Conservation (phyloP, 2,888 invertebrate species). For the Diogma glabrata region DNA sequence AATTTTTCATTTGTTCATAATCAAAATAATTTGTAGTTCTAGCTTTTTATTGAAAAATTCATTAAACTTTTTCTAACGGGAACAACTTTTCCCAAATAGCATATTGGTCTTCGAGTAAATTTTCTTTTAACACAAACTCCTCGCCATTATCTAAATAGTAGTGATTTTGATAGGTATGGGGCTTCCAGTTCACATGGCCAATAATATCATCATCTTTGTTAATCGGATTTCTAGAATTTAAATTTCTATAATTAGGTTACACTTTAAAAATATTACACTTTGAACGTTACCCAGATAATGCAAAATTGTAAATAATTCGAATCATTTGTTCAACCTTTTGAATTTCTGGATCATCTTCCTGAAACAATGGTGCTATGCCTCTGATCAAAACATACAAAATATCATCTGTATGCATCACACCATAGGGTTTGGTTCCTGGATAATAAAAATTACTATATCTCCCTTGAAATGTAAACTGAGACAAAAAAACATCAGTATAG, state of each 20-base stretch:
- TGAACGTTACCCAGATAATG: constrained; percentile 31
- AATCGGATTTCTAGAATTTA: neutral
- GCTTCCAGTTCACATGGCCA: neutral
- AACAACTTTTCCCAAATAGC: constrained; percentile 32
- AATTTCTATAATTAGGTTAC: too few relatives aligned
- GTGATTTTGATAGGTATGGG: neutral
- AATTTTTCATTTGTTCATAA: too few relatives aligned
- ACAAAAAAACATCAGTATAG: constrained; percentile 48
- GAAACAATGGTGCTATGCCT: constrained; percentile 35
- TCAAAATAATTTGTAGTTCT: too few relatives aligned
- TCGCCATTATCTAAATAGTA: constrained; percentile 29
- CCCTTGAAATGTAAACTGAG: constrained; percentile 49
- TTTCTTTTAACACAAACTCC: constrained; percentile 27
- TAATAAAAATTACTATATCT: constrained; percentile 40
- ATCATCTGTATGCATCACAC: constrained; percentile 41
- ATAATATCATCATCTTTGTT: neutral
- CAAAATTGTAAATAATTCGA: constrained; percentile 36
- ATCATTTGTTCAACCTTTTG: constrained; percentile 36
- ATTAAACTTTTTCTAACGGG: too few relatives aligned
- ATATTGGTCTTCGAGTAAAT: constrained; percentile 30
- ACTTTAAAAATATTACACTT: too few relatives aligned
- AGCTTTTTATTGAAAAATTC: too few relatives aligned
- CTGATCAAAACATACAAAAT: constrained; percentile 38
- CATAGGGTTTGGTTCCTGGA: constrained; percentile 40
- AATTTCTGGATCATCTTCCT: constrained; percentile 37